Evolutionary conservation across 2,797 vertebrate genomes (phyloP), one percentile per base, ranked within the genome.

Genomic region (Helicolenus hilgendorfi): DNA sequence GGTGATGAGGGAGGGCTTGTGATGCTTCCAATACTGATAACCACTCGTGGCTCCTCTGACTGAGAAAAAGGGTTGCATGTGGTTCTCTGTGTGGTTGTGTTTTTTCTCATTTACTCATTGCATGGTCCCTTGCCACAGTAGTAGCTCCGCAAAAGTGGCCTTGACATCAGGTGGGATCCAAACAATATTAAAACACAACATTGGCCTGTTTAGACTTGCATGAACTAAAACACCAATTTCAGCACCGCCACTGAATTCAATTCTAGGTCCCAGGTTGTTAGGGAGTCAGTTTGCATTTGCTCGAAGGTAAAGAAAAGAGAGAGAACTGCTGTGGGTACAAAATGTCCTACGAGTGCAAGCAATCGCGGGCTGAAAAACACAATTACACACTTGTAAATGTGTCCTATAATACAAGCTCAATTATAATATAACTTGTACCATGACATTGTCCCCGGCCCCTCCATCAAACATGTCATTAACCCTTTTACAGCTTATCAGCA

Each of bases 11-110:
- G 79, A 89, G 85, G 78, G 79, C 84, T 79, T 79, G 83, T 86
- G 87, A 91, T 95, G 77, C 60, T 81, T 87, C 86, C 87, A 83
- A 91, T 85, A 86, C 86, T 94, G 92, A 96, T 93, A 94, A 89
- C 86, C 65, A 74, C 78, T 88, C 76, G 78, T 74, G 41, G 86
- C 85, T 79, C 79, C 74, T 84, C 56, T 18, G 72, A 67, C 71
- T 71, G 56, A 79, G 67, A 84, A 89, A 18, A 91, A 84, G 72
- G 73, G 64, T 45, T 18, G 15, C 77, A 85, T 94, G 84, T 65
- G 80, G 20, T 33, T 89, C 33, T 85, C 14, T 72, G 69, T n/a
- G 36, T 63, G 68, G 75, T n/a, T 38, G n/a, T 63, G 20, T 63
- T 6, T 33, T 13, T 63, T 5, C 22, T 65, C 56, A 33, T 91